phyloP scores from a whole-genome alignment of 64 coral and sea anemone genomes.

The Porites australiensis region DNA sequence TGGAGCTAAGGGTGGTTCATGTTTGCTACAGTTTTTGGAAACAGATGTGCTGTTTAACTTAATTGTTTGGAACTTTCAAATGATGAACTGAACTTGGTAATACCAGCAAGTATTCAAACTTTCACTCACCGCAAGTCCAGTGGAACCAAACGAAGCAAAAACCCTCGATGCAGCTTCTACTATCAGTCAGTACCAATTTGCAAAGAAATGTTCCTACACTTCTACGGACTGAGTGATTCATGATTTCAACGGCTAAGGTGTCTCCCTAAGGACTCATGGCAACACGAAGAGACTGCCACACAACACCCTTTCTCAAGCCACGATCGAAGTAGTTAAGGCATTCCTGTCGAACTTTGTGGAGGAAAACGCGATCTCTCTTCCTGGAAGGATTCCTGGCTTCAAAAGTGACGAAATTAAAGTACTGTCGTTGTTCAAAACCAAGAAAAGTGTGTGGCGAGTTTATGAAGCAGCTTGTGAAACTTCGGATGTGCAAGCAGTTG shows the following conservation, averaged over 20 bases:
- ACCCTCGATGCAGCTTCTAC: conserved; percentile 34
- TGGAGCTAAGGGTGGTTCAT: too few species aligned
- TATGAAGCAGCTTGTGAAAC: conserved; percentile 13
- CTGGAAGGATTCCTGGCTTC: conserved; percentile 51
- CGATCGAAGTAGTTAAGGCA: conserved; percentile 22
- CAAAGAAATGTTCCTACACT: conserved; percentile 19
- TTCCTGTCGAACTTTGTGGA: conserved; percentile 63
- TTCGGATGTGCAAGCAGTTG: neutral
- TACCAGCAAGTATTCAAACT: conserved; percentile 49
- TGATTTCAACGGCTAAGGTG: conserved; percentile 49
- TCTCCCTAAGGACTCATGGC: conserved; percentile 25
- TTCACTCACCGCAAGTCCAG: neutral
- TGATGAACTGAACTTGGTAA: conserved; percentile 37
- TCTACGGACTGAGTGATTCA: conserved; percentile 24
- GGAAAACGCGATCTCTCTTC: conserved; percentile 61
- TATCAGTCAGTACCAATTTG: conserved; percentile 41
- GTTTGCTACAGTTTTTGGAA: too few species aligned
- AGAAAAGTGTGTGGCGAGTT: conserved; percentile 11
- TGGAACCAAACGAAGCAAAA: conserved; percentile 1
- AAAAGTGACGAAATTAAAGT: conserved; percentile 65
- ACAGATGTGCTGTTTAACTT: too few species aligned
- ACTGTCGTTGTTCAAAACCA: conserved; percentile 41
- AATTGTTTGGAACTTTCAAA: conserved; percentile 26
- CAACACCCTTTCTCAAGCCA: conserved; percentile 25
- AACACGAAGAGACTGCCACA: conserved; percentile 24